Percentiles rank a stretch among this genome's conserved stretches.
Conservation (phyloP, 2,113 vertebrate genomes). For the Rhinichthys klamathensis region DNA sequence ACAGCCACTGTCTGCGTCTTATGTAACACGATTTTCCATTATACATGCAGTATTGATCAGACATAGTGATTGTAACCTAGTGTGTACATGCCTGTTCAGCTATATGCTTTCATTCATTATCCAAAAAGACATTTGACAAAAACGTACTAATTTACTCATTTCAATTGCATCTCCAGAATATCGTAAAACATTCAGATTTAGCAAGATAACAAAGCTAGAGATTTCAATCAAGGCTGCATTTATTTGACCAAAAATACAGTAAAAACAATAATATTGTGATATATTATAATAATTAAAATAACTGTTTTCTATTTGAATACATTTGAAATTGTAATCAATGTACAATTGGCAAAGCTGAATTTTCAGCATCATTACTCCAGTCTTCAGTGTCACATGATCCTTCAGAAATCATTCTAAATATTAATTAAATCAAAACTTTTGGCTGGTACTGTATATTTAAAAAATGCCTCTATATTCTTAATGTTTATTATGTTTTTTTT, state of each 20-base stretch:
- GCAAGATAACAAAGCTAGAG: too few species aligned
- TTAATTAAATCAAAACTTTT: background rate
- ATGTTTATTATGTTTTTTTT: background rate
- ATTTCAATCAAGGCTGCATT: background rate
- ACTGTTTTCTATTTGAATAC: background rate
- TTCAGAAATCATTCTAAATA: background rate
- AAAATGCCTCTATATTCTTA: background rate
- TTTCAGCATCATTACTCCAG: background rate
- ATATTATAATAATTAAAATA: background rate
- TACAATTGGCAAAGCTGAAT: background rate
- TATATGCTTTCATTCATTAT: background rate
- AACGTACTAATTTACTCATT: too few species aligned
- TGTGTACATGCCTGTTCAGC: background rate
- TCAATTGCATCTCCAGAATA: background rate
- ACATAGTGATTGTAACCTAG: background rate
- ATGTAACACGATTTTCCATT: slow-evolving; percentile 61
- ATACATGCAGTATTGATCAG: slow-evolving; percentile 66
- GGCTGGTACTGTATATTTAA: too few species aligned
- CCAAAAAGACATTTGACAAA: background rate
- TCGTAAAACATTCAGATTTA: background rate
- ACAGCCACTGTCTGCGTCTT: slow-evolving; percentile 38
- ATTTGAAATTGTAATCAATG: background rate
- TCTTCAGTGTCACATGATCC: background rate
- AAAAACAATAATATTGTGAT: background rate
- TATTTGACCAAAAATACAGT: background rate